Evolutionary conservation across 2,113 vertebrate species (phyloP).

Genomic region (Morphnarchus princeps): DNA sequence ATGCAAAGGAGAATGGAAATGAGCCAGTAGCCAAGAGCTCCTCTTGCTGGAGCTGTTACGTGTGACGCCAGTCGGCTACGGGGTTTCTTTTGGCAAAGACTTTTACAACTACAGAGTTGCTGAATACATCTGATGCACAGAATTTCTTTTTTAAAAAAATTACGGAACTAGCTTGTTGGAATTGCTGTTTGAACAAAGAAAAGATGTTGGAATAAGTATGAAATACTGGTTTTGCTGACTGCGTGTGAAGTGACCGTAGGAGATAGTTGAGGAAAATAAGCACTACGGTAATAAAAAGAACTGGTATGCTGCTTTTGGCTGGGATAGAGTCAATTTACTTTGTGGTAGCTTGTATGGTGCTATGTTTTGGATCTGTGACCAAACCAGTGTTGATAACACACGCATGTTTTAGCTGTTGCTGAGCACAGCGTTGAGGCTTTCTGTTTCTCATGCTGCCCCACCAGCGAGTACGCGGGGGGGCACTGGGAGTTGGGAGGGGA

Average conservation of each 20-base stretch:
- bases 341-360: neutral
- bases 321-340: neutral
- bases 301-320: neutral
- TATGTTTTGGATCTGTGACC: neutral
- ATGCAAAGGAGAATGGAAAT: neutral
- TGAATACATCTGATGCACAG: neutral
- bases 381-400: neutral
- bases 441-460: neutral
- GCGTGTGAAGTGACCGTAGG: neutral
- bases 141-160: neutral
- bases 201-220: neutral
- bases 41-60: neutral
- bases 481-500: neutral
- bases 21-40: neutral
- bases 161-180: neutral
- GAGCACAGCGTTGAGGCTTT: neutral
- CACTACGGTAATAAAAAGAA: neutral
- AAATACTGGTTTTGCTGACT: neutral
- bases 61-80: fast-evolving
- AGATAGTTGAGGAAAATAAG: neutral
- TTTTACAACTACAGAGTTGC: neutral
- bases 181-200: neutral
- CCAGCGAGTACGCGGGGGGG: fast-evolving
- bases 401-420: neutral
- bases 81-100: neutral